Base-by-base conservation (phyloP, 2,888 invertebrate species). In the Apodemia zela region DNA sequence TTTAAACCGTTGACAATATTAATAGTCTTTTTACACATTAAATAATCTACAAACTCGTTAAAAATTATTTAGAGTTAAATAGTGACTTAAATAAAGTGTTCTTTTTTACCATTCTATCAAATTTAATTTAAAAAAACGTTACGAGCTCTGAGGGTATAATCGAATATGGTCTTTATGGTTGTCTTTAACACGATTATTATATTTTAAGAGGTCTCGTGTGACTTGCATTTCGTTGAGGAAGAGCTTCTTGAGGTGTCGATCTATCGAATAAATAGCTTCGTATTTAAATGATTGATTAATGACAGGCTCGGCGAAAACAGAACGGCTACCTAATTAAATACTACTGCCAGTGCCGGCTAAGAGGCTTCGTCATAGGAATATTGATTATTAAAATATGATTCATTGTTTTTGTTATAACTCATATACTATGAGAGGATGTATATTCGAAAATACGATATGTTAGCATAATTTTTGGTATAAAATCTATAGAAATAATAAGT, bases 171-270 rank as follows among this genome's bases (percentile, higher is more conserved):
- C 88, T 89, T 89, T 90, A 85, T 87, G 81, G 83, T 81, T 81
- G 82, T 85, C 84, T 90, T 91, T 90, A 90, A 89, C 91, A 87
- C 86, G 87, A 90, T 90, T 91, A 89, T 90, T 89, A 90, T 87
- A 88, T 88, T 90, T 88, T 88, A 89, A 89, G 84, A 89, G 85
- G 84, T 76, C 78, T 73, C 77, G 70, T 89, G 80, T 92, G 92
- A 92, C 92, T 92, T 89, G 90, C 92, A 88, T 74, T 86, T 88
- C 79, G 74, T 71, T 75, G 73, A 69, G 75, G 75, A 77, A 75
- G 72, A 69, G 72, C 74, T 72, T 77, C 76, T 78, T 72, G 81
- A 88, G 84, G 89, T 88, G 87, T 87, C 84, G 85, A 88, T 73
- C 84, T 87, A 85, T 87, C 85, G 83, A 87, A 85, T 84, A 84